Evolutionary conservation across 2,113 vertebrate species (phyloP).

Genomic region (Diadophis punctatus): DNA sequence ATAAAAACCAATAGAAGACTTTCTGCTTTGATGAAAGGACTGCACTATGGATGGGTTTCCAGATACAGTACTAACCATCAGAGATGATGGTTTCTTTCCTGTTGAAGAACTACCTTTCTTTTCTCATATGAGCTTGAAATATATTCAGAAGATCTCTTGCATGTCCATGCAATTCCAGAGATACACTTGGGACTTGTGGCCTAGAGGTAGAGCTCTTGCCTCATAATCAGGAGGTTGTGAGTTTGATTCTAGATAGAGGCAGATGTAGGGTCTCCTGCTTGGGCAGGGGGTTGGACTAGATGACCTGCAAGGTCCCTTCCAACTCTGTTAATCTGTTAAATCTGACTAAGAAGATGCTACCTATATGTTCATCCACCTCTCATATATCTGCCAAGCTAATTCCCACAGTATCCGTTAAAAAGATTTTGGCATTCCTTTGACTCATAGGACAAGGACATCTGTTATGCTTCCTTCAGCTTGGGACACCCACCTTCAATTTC

Average conservation of each 20-base stretch:
- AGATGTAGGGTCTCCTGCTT: too few species aligned
- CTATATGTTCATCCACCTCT: background rate
- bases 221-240: too few species aligned
- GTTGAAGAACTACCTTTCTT: background rate
- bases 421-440: background rate
- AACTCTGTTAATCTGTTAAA: too few species aligned
- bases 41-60: background rate
- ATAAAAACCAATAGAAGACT: background rate
- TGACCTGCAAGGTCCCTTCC: too few species aligned
- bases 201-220: too few species aligned
- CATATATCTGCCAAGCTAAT: background rate
- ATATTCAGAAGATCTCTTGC: background rate
- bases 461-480: rapidly evolving
- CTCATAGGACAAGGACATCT: constrained; percentile 19
- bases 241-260: too few species aligned
- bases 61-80: background rate
- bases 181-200: background rate
- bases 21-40: background rate
- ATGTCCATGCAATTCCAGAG: background rate
- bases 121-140: background rate
- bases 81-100: background rate
- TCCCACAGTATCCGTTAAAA: background rate
- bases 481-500: background rate
- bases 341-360: background rate
- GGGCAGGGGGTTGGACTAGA: too few species aligned